Evolutionary conservation across 2,888 invertebrate species (phyloP), one percentile per base, ranked within the genome.

Genomic region (Seira musarum): DNA sequence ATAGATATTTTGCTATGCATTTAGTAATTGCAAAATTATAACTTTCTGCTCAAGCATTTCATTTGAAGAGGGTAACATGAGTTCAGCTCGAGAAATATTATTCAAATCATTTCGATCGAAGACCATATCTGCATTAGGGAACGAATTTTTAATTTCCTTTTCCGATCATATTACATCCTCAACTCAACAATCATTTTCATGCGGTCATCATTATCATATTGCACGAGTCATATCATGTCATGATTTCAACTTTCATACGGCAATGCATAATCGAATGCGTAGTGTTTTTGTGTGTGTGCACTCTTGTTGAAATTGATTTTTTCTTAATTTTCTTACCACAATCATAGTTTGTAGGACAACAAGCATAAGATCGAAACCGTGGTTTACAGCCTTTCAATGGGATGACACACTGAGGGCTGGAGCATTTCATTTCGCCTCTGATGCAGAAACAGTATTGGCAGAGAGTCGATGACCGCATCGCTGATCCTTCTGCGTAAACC

Each of bases 391-490:
- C 94, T 21, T 92, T 91, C 49, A 94, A 91, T 0, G 94, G 92
- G 68, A 95, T 90, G 87, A 95, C 91, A 89, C 96, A 96, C 87
- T 93, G 92, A 0, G 96, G 96, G 83, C 93, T 91, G 72, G 96
- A 93, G 89, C 96, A 96, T 87, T 92, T 92, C 86, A 93, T 92
- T 70, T 90, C 90, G 2, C 94, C 94, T 35, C 91, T 90, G 86
- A 94, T 92, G 88, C 96, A 96, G 90, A 94, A 96, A 90, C 96
- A 96, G 89, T 94, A 94, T 89, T 95, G 94, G 90, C 96, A 96
- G n/a, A 93, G 91, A 81, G 92, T 92, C 19, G 92, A 92, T 2
- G 94, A 92, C 85, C 92, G 91, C 94, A 96, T 94, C 6, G 96
- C 96, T 3, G 96, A 96, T 1, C 95, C 95, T 66, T 94, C 93